A percentile compares a stretch with the other conserved stretches of the same genome.
Evolutionary conservation across 1,140 invertebrate genomes (phyloP).

Genomic region (Triops cancriformis): DNA sequence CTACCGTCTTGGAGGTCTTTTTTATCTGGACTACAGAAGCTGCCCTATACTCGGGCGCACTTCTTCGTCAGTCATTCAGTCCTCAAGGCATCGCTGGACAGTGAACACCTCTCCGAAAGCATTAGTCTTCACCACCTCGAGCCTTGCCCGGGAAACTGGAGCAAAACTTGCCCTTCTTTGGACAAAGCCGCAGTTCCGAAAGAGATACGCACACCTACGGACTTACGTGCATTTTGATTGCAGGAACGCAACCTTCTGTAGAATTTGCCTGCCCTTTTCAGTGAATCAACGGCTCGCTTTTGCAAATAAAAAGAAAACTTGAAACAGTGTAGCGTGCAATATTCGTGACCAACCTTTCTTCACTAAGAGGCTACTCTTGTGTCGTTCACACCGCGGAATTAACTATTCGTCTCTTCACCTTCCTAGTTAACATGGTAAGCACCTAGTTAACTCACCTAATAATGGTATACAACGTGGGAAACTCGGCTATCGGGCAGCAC

Average conservation of each 20-base stretch:
- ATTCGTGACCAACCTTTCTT: neutral
- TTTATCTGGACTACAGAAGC: neutral
- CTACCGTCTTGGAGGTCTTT: neutral
- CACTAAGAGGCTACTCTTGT: neutral
- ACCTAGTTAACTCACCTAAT: neutral
- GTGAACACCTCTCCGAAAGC: neutral
- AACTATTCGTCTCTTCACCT: neutral
- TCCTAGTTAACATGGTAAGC: neutral
- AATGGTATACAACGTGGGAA: too few species aligned
- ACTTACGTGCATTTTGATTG: too few species aligned
- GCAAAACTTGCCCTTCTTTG: constrained; percentile 5
- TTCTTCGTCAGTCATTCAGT: constrained; percentile 6
- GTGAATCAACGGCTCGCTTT: too few species aligned
- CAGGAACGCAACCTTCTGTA: too few species aligned
- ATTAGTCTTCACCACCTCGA: neutral
- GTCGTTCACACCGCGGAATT: neutral
- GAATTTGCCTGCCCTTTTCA: too few species aligned
- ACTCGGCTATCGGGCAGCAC: too few species aligned
- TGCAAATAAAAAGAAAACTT: too few species aligned
- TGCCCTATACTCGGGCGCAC: neutral
- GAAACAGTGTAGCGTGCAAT: neutral
- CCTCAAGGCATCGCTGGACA: constrained; percentile 7
- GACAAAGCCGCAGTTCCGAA: neutral
- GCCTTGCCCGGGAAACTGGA: neutral
- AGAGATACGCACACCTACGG: too few species aligned